These are phyloP conservation scores for Drosophila carrolli DNA, from an alignment of 1,140 invertebrate genomes.

Conservation along the genomic window DNA sequence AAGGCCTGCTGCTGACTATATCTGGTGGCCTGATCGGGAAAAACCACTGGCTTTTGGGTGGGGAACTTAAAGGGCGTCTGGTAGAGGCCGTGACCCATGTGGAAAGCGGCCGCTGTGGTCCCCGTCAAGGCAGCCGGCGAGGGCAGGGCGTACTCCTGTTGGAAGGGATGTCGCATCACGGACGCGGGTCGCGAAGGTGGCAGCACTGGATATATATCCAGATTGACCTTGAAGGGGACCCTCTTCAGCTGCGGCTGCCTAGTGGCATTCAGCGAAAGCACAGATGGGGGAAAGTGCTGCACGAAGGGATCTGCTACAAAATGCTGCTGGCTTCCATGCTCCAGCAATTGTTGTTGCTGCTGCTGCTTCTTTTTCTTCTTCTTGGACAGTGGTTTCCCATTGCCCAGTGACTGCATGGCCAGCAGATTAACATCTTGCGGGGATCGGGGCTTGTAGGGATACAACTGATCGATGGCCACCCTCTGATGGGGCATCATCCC, in stretches of 20 bases:
- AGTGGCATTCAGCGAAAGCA: conserved; percentile 62
- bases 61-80: conserved; percentile 67
- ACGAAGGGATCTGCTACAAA: conserved; percentile 59
- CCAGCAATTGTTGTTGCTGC: conserved; percentile 54
- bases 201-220: conserved; percentile 77
- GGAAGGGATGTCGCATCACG: conserved; percentile 69
- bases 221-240: conserved; percentile 73
- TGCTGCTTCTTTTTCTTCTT: conserved; percentile 69
- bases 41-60: conserved; percentile 56
- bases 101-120: conserved; percentile 32
- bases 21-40: conserved; percentile 64
- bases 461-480: conserved; percentile 76
- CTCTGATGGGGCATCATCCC: conserved; percentile 57
- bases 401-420: conserved; percentile 61
- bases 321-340: conserved; percentile 61
- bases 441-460: conserved; percentile 75
- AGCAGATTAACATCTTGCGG: conserved; percentile 75
- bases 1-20: conserved; percentile 63
- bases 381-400: conserved; percentile 45
- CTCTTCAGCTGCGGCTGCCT: conserved; percentile 64
- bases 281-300: conserved; percentile 34
- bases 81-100: conserved; percentile 44
- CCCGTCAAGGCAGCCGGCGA: conserved; percentile 39
- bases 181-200: conserved; percentile 68
- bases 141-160: conserved; percentile 61